Base-by-base conservation (phyloP, 1,140 invertebrate genomes). In the Arion vulgaris region DNA sequence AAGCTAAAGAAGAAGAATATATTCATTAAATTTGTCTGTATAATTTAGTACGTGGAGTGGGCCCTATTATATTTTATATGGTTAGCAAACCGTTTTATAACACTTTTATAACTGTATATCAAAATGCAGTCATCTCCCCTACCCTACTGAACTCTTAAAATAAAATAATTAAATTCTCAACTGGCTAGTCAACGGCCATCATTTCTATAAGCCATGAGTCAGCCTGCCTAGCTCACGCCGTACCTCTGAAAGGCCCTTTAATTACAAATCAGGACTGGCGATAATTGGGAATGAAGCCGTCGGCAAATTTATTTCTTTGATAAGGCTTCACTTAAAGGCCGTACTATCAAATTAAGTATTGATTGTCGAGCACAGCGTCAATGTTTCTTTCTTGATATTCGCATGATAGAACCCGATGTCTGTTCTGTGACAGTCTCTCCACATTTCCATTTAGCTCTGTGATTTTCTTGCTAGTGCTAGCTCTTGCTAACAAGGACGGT, bases 301-400 rank as follows among this genome's bases (percentile, higher is more conserved):
- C 66, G 76, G 76, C 76, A 78, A 78, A 78, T 78, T 78, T 66
- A 78, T 78, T 78, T 66, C 76, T 78, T 66, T 66, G 57, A 78
- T 78, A 78, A 68, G 62, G 34, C 76, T 78, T 78, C 76, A 66
- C 32, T 78, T n/a, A 78, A 66, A 78, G 76, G 36, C 57, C 57
- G 38, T 39, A 57, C 51, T 78, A 78, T 78, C 76, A 78, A 78
- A 78, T 78, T 62, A 78, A 66, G 53, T 68, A 78, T 78, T 39
- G 76, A 78, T 78, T 78, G 74, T 17, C 38, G 53, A 41, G 53
- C 62, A 32, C n/a, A 66, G 34, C 76, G 39, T 68, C 32, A 78
- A 78, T 66, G 53, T 62, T 41, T 53, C 62, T 66, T 78, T 78
- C 76, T 38, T 78, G 53, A 78, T 78, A 28, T 78, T 78, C 45